Evolutionary conservation across 2,888 invertebrate species (phyloP), one percentile per base, ranked within the genome.

Genomic region (Aricia artaxerxes): DNA sequence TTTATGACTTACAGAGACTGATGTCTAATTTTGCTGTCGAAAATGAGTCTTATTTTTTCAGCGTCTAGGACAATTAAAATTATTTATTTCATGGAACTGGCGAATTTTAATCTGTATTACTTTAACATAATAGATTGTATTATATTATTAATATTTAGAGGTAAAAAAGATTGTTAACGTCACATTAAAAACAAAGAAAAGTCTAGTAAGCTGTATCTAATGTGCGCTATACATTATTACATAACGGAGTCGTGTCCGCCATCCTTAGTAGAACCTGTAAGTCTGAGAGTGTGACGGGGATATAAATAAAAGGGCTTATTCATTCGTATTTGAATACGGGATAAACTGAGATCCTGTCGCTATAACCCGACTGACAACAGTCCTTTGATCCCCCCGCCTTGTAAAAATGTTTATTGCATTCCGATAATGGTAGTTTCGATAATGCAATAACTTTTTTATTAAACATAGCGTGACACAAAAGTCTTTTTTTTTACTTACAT

Each of bases 321-420:
- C n/a, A 4, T 73, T 16, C 35, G n/a, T 73, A 73, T 73, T 73
- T 73, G 73, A 44, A 44, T 73, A 73, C n/a, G 40, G 44, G 44
- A 73, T 73, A 73, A 73, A 73, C 3, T 44, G 9, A 16, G 40
- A 73, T 44, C 44, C 44, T 44, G 44, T 44, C 40, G 73, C 73
- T n/a, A 44, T 82, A 81, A 78, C 77, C 79, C 79, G 80, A 82
- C 80, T 80, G 80, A 80, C 79, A 81, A 78, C 81, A 69, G 35
- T 7, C 44, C 9, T 44, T 73, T 73, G 40, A 44, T 44, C 44
- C 73, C 9, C 44, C 2, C n/a, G 44, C n/a, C 73, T 73, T 73
- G 44, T 73, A 73, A 73, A 73, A 73, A 44, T 64, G 69, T 82
- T 82, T 82, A 82, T 82, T 81, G 80, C 79, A 77, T 81, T 81